phyloP scores from a whole-genome alignment of 53 echinoderm and acorn worm species.

The Temnopleurus reevesii region DNA sequence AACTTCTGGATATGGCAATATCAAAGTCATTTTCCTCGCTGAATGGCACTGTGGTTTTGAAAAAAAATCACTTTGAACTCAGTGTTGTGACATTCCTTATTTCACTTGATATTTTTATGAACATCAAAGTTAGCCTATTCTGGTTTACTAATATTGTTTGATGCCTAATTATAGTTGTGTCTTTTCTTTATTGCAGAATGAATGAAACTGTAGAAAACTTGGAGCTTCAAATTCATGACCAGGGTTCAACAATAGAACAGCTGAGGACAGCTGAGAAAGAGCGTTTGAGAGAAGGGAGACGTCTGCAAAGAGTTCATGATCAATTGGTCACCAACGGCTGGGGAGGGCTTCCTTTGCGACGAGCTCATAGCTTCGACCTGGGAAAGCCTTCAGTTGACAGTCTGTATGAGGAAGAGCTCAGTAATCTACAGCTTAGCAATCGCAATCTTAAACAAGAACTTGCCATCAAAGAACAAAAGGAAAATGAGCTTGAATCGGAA shows the following conservation, averaged over 20 bases:
- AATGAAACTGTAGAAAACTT: conserved; percentile 79
- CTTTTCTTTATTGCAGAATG: conserved; percentile 64
- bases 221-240: conserved; percentile 77
- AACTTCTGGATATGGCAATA: too few species aligned
- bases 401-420: conserved; percentile 76
- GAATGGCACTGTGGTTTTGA: too few species aligned
- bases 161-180: not conserved
- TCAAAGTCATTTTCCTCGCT: not conserved
- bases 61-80: too few species aligned
- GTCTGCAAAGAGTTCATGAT: conserved; percentile 76
- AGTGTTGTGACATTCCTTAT: too few species aligned
- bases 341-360: conserved; percentile 74
- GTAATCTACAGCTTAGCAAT: conserved; percentile 63
- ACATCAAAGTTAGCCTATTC: too few species aligned
- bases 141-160: not conserved
- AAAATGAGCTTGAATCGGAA: conserved; percentile 83
- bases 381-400: conserved; percentile 66
- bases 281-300: conserved; percentile 77
- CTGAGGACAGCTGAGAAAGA: conserved; percentile 77
- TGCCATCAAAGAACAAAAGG: conserved; percentile 61
- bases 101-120: too few species aligned
- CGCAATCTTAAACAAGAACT: conserved; percentile 70
- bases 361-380: conserved; percentile 87
- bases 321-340: conserved; percentile 53
- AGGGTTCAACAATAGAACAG: conserved; percentile 73